Conservation (phyloP, 2,113 vertebrate species). For the Mystacornis crossleyi region DNA sequence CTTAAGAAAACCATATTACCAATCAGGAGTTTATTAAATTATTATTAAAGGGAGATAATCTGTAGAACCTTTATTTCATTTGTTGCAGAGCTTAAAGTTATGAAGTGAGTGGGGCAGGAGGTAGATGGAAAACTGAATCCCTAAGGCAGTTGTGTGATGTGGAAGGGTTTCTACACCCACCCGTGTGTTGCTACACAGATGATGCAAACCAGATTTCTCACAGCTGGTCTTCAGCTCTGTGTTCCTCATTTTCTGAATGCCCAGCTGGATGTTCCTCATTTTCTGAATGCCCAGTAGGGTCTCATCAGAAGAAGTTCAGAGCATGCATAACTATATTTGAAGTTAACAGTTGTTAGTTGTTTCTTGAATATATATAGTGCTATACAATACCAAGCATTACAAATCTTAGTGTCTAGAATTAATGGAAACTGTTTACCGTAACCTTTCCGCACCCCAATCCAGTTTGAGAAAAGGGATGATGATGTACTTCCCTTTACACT, state of each 20-base stretch:
- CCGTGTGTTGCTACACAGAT: neutral
- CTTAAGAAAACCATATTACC: neutral
- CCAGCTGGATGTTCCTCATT: neutral
- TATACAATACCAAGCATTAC: neutral
- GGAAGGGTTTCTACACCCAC: neutral
- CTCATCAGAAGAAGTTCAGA: neutral
- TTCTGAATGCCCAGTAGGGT: neutral
- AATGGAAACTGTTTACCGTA: neutral
- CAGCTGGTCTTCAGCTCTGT: neutral
- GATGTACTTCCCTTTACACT: neutral
- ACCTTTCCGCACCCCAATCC: neutral
- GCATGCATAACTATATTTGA: neutral
- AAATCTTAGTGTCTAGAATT: neutral
- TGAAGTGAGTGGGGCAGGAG: neutral
- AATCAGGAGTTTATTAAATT: neutral
- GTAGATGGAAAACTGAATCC: neutral
- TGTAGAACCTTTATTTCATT: neutral
- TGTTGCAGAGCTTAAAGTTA: neutral
- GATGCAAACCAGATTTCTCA: neutral
- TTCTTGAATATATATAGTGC: neutral
- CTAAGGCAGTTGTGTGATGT: fast-evolving
- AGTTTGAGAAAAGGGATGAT: neutral
- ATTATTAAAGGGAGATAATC: neutral
- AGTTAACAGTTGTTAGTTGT: neutral
- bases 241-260: neutral